Conservation (phyloP, 1,140 invertebrate species). For the Eciton burchellii region DNA sequence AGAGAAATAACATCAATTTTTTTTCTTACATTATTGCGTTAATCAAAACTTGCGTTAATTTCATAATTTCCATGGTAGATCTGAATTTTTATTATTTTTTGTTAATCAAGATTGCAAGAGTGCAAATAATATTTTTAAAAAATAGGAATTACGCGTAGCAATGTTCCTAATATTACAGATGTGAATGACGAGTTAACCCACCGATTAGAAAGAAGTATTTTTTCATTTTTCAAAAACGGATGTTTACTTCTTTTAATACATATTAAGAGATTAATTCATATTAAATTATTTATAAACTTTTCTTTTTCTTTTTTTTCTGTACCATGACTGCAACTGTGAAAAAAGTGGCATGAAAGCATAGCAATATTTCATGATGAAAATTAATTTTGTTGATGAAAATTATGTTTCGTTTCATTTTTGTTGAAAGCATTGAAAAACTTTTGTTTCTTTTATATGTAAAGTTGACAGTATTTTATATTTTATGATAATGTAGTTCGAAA, state of each 20-base stretch:
- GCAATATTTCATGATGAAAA: slow-evolving; percentile 74
- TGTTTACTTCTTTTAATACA: slow-evolving; percentile 32
- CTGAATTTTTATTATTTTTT: slow-evolving; percentile 46
- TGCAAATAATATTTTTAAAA: slow-evolving; percentile 51
- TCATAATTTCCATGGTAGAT: slow-evolving; percentile 15
- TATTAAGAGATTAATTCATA: slow-evolving; percentile 9
- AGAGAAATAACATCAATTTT: neutral
- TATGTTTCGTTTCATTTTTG: slow-evolving; percentile 62
- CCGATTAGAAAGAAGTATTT: slow-evolving; percentile 58
- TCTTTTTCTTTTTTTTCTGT: neutral
- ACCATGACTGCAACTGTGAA: neutral
- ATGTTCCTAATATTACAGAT: slow-evolving; percentile 52
- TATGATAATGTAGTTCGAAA: slow-evolving; percentile 74
- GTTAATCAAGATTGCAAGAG: slow-evolving; percentile 28
- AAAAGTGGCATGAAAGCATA: slow-evolving; percentile 59
- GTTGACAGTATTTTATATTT: slow-evolving; percentile 81
- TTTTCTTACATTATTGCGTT: slow-evolving; percentile 38
- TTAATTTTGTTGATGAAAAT: slow-evolving; percentile 32
- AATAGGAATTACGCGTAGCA: slow-evolving; percentile 28
- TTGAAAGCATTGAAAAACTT: slow-evolving; percentile 7
- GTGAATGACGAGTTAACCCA: slow-evolving; percentile 58
- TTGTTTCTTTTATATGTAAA: slow-evolving; percentile 70
- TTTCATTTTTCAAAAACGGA: slow-evolving; percentile 31
- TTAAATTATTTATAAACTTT: too few relatives aligned
- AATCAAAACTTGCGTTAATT: slow-evolving; percentile 16